Evolutionary conservation across 2,113 vertebrate genomes (phyloP), one percentile per base, ranked within the genome.

Genomic region (Ctenodactylus gundi): DNA sequence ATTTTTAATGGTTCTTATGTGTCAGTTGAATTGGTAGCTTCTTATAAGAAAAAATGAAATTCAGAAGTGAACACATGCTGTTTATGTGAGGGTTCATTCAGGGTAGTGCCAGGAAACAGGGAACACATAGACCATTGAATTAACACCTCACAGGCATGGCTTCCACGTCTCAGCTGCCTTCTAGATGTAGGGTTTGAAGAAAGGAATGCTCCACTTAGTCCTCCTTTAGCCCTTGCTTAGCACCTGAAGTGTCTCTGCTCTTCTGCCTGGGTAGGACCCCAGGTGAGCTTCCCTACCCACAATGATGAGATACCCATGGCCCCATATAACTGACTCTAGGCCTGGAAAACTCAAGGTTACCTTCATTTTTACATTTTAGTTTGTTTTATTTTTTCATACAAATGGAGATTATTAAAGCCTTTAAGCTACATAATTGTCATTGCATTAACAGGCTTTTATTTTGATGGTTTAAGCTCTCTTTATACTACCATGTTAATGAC

Each of bases 241-340:
- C 65, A 13, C n/a, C 41, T 14, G 31, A 7, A 3, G 4, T n/a
- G n/a, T n/a, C n/a, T n/a, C n/a, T n/a, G n/a, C n/a, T n/a, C n/a
- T n/a, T 46, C 53, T 27, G 70, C 4, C 31, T 4, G 1, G 44
- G 2, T 10, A 44, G 20, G 34, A 51, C 17, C 25, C 31, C 12
- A 4, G 49, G 14, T n/a, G 36, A 13, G 6, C 14, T 5, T 14
- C 21, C 39, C 27, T 1, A 4, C 5, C 44, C 27, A 2, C 34
- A 1, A 20, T 57, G 36, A 64, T 1, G 51, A 31, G n/a, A 2
- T 4, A 20, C 0, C 0, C 0, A 5, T 21, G 65, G 27, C 36
- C 82, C 12, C 14, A 31, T 55, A n/a, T 31, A 11, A 1, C 4
- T 64, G 14, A 0, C 76, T 55, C 8, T 1, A 36, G 46, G 44